Evolutionary conservation across 1,140 invertebrate species (phyloP), one percentile per base, ranked within the genome.

Genomic region (Neodiprion virginianus): DNA sequence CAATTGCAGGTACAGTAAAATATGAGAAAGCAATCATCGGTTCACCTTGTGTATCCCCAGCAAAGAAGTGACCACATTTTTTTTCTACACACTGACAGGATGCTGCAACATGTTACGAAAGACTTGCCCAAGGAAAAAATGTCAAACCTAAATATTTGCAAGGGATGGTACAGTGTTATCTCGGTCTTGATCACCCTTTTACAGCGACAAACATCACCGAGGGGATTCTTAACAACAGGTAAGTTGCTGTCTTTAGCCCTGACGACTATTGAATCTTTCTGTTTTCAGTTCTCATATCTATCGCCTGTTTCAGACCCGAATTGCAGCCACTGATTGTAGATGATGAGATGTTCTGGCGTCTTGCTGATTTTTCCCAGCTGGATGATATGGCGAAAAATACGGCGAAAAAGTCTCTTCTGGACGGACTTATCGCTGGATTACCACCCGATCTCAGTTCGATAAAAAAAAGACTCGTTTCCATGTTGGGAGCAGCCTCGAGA

Each of bases 321-420:
- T 75, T 88, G 40, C 83, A 88, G 68, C 81, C 85, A 50, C 71
- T 87, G 48, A 89, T 91, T 77, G 92, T 93, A 76, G 90, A 94
- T 70, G 91, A 93, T 1, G 97, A 99, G 85, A 93, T 96, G 1
- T 90, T 97, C 28, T 98, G 96, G 96, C 93, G 95, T 79, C 88
- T 98, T 8, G 93, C 94, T 7, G 91, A 93, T 76, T 98, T 96
- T 87, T 93, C 95, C 48, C 91, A 94, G 75, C 83, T 97, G 1
- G 92, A 95, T n/a, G 87, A 91, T 48, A 79, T 93, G 9, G 83
- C 91, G 8, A 85, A 89, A 71, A 89, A 88, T 77, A 89, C 89
- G 4, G 86, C 93, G 48, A 89, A 92, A 65, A 84, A 86, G 14
- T 84, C 90, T 53, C 86, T 95, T 78, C 90, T 96, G 47, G 90